phyloP scores from a whole-genome alignment of 2,888 invertebrate species.

The Tribolium freemani region DNA sequence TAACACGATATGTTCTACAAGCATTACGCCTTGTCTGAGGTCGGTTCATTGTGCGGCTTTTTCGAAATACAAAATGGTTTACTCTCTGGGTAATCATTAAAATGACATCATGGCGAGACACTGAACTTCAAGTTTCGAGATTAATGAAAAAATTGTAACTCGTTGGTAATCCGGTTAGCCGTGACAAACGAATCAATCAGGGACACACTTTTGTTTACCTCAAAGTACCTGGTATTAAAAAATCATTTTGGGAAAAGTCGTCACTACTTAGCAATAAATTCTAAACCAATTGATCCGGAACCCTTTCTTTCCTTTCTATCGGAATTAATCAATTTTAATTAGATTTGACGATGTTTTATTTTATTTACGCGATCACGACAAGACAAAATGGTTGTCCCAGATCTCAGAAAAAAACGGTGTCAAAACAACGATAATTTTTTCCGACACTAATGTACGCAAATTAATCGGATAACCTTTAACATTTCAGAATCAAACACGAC shows the following conservation, averaged over 20 bases:
- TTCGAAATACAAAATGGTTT: not conserved
- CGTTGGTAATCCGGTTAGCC: too few species aligned
- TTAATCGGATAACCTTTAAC: constrained; percentile 2
- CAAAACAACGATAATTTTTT: constrained; percentile 11
- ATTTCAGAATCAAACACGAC: not conserved
- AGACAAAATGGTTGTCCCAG: constrained; percentile 3
- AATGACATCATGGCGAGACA: not conserved
- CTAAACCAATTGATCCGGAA: constrained; percentile 1
- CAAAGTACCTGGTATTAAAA: not conserved
- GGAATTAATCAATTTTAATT: constrained; percentile 2
- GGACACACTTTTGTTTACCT: too few species aligned
- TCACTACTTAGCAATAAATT: not conserved
- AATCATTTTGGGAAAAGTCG: not conserved
- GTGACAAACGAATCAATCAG: too few species aligned
- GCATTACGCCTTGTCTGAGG: constrained; percentile 7
- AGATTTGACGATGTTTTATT: not conserved
- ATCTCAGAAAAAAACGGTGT: not conserved
- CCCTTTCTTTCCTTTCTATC: constrained; percentile 10
- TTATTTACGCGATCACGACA: constrained; percentile 1
- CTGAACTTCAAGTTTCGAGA: too few species aligned
- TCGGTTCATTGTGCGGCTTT: constrained; percentile 7
- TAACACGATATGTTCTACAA: constrained; percentile 7
- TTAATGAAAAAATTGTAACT: too few species aligned
- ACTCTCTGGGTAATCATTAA: not conserved
- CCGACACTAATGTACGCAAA: constrained; percentile 3